Evolutionary conservation across 1,140 invertebrate genomes (phyloP), one percentile per base, ranked within the genome.

Genomic region (Schlechtendalia chinensis): DNA sequence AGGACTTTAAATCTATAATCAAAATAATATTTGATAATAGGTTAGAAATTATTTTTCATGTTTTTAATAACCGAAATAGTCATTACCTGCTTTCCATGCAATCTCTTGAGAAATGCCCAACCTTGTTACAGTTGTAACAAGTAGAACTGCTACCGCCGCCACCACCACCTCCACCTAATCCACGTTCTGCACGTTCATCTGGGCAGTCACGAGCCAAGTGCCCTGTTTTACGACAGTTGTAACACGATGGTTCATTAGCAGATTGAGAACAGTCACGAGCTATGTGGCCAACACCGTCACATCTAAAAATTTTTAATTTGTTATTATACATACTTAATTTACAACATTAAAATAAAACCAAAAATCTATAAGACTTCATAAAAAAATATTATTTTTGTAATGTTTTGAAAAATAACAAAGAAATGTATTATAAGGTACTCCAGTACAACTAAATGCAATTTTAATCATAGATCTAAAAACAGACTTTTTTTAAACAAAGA

Each of bases 241-340:
- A 82, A 65, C 82, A 82, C 22, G 67, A 63, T 56, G 69, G 65
- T 54, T 82, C 82, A 50, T 54, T 80, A 56, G 69, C 71, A 24
- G 69, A 47, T 56, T 88, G 94, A 95, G 93, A 90, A 87, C 94
- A 96, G 86, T 96, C 93, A 86, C 93, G 93, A 82, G 94, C 94
- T 88, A 96, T 95, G 87, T 96, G 94, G 82, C 94, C 94, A 84
- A 92, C 91, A 75, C 91, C 91, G 84, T 90, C 91, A 88, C 92
- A 93, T 83, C 93, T 91, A 86, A 95, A 95, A 88, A 93, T 95
- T 17, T 83, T 92, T 89, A 85, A 29, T 32, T 63, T 16, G 53
- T 54, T 54, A 54, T 54, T 54, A 19, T 17, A 54, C 16, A 54
- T 19, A 53, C 14, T 14, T 53, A 53, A 53, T 53, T 8, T 53